Conservation (phyloP, 2,888 invertebrate genomes). For the Xylota sylvarum region DNA sequence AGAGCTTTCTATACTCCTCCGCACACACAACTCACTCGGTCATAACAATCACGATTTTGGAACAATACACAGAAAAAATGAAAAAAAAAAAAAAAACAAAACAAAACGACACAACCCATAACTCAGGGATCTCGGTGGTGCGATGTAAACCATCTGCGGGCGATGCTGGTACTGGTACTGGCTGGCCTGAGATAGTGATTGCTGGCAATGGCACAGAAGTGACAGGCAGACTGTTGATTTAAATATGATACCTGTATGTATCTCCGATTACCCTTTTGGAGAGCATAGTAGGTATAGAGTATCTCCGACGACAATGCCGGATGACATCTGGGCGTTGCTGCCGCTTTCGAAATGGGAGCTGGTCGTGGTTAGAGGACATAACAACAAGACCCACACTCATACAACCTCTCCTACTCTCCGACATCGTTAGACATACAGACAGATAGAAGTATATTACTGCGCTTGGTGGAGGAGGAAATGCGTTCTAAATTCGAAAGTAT, state of each 20-base stretch:
- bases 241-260: slow-evolving; percentile 75
- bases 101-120: slow-evolving; percentile 1
- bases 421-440: slow-evolving; percentile 44
- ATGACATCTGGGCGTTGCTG: slow-evolving; percentile 73
- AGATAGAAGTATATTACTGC: slow-evolving; percentile 14
- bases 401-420: neutral
- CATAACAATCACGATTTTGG: slow-evolving; percentile 61
- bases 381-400: slow-evolving; percentile 52
- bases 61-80: slow-evolving; percentile 31
- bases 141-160: slow-evolving; percentile 73
- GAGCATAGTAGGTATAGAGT: slow-evolving; percentile 51
- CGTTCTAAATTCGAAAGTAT: slow-evolving; percentile 59
- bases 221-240: slow-evolving; percentile 75
- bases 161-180: slow-evolving; percentile 55
- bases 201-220: slow-evolving; percentile 54
- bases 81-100: slow-evolving; percentile 17
- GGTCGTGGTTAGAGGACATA: slow-evolving; percentile 51
- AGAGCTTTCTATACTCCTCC: slow-evolving; percentile 34
- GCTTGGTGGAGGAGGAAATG: slow-evolving; percentile 56
- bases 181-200: slow-evolving; percentile 48
- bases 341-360: slow-evolving; percentile 59
- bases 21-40: slow-evolving; percentile 26
- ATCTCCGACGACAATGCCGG: slow-evolving; percentile 57
- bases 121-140: slow-evolving; percentile 11
- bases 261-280: slow-evolving; percentile 74